phyloP scores from a whole-genome alignment of 1,140 invertebrate genomes.

The Luehdorfia chinensis region DNA sequence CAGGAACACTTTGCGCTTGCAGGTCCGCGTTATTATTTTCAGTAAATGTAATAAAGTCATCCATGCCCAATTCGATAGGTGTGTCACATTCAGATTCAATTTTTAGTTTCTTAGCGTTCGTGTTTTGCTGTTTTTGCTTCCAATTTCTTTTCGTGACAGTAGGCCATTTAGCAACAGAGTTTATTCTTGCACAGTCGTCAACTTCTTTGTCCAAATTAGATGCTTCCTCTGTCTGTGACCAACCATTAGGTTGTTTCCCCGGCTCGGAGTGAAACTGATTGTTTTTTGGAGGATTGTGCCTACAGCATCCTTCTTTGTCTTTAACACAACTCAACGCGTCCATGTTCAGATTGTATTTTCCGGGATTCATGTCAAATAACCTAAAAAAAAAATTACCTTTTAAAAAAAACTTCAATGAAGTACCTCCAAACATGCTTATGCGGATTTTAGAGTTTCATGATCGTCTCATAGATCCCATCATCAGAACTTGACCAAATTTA shows the following conservation, averaged over 20 bases:
- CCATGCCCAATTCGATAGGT: conserved; percentile 27
- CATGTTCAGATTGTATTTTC: conserved; percentile 59
- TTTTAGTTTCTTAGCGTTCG: conserved; percentile 35
- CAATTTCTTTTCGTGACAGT: conserved; percentile 36
- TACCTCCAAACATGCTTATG: too few relatives aligned
- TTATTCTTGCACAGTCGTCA: conserved; percentile 41
- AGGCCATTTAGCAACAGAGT: conserved; percentile 41
- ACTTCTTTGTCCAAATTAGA: conserved; percentile 3
- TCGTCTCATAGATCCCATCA: too few relatives aligned
- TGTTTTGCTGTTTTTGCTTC: conserved; percentile 30
- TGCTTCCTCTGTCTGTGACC: neutral
- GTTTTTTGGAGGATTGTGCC: conserved; percentile 44
- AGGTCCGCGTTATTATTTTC: conserved; percentile 13
- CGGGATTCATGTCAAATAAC: conserved; percentile 57
- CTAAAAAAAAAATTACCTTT: conserved; percentile 43
- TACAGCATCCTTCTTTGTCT: conserved; percentile 55
- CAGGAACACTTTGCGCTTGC: neutral
- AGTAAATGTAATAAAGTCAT: conserved; percentile 24
- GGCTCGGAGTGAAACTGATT: conserved; percentile 1
- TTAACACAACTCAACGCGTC: conserved; percentile 57
- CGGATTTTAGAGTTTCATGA: too few relatives aligned
- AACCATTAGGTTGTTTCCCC: neutral
- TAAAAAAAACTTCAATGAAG: conserved; percentile 3
- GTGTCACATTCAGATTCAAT: conserved; percentile 27
- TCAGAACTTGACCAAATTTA: too few relatives aligned